These are phyloP conservation scores for Marmota monax DNA, from an alignment of 2,113 vertebrate genomes.

Conservation along the genomic window DNA sequence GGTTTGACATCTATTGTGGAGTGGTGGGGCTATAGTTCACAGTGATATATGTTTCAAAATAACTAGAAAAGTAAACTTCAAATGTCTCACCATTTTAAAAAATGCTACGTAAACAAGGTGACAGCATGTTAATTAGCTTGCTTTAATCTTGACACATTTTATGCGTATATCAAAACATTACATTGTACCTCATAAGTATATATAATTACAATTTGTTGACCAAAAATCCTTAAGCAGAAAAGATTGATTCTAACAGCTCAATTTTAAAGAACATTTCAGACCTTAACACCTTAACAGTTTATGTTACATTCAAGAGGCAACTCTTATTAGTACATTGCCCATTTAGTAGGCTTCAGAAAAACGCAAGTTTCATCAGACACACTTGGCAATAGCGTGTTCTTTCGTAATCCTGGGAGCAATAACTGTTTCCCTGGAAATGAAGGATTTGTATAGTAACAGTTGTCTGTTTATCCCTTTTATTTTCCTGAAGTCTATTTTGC, in stretches of 20 bases:
- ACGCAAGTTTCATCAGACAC: not conserved
- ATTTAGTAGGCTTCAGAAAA: not conserved
- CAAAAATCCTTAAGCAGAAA: not conserved
- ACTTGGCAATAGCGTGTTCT: not conserved
- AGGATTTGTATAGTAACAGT: not conserved
- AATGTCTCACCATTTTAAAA: too few relatives aligned
- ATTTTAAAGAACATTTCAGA: not conserved
- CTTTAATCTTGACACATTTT: too few relatives aligned
- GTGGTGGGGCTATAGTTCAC: too few relatives aligned
- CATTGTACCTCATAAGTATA: too few relatives aligned
- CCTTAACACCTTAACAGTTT: not conserved
- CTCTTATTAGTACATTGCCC: not conserved
- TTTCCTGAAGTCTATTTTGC: slow-evolving; percentile 1
- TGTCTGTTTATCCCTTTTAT: slow-evolving; percentile 29
- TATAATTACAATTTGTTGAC: too few relatives aligned
- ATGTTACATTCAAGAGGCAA: not conserved
- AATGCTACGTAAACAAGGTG: too few relatives aligned
- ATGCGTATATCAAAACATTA: too few relatives aligned
- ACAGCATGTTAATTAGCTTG: too few relatives aligned
- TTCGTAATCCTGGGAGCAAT: not conserved
- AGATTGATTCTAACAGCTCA: not conserved
- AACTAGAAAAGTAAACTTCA: too few relatives aligned
- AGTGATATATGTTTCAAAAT: too few relatives aligned
- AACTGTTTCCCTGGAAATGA: not conserved
- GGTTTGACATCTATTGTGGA: too few relatives aligned